Evolutionary conservation across 2,888 invertebrate species (phyloP), one percentile per base, ranked within the genome.

Genomic region (Diadegma fenestrale): DNA sequence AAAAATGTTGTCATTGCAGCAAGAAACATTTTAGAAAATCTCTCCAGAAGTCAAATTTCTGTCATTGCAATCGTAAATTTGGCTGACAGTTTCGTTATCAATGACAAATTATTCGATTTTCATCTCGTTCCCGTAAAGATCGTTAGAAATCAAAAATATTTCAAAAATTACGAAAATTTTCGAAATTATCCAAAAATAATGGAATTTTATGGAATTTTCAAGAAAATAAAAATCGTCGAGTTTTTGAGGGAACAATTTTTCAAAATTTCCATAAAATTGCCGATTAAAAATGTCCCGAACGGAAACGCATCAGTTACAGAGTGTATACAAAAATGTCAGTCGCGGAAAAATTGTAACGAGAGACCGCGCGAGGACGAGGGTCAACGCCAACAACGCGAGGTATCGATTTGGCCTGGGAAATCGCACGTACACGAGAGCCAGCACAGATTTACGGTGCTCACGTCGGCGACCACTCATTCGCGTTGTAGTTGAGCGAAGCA

Each of bases 381-480:
- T 14, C 41, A 43, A 17, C 61, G 26, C 7, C 41, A 43, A 17
- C 61, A 26, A 17, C 22, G 12, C 33, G 7, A 3, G 22, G 17
- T 8, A 43, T 22, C 45, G 68, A 26, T 68, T 43, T 43, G 1
- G 58, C 58, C 26, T 63, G 64, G 45, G 6, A 26, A 43, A 58
- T 51, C 37, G 79, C 63, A 79, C 19, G 51, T 33, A 71, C 51
- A 61, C 73, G 26, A 61, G 37, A 19, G 54, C 61, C 41, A 19
- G 43, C 43, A 45, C 41, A 43, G 58, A 58, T 58, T 58, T 58
- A 30, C 48, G 48, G 58, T 37, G 73, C 37, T 77, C 58, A 68
- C 26, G 37, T 82, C 37, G 19, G 17, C 63, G 64, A 45, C 41
- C 41, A 26, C 12, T 71, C 79, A 54, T 33, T 69, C 82, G 76